A percentile compares a stretch with the other conserved stretches of the same genome.
Conservation (phyloP, 2,113 vertebrate species). For the Pampusana beccarii region DNA sequence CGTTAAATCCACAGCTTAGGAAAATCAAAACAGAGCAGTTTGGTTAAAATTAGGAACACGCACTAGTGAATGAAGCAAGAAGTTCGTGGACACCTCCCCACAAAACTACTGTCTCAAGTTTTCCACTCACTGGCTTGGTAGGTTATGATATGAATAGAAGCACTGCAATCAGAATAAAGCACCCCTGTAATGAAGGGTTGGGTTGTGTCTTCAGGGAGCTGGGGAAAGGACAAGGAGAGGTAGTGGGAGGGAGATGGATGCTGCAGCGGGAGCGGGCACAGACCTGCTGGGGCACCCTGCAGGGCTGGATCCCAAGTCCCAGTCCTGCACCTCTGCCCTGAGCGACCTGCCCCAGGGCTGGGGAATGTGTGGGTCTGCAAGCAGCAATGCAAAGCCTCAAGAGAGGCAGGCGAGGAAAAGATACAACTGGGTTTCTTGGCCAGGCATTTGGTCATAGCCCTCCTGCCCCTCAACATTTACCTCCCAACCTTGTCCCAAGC, state of each 20-base stretch:
- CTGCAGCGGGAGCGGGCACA: background rate
- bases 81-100: background rate
- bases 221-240: background rate
- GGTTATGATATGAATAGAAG: constrained; percentile 15
- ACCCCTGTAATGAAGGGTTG: background rate
- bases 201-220: background rate
- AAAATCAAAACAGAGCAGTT: constrained; percentile 40
- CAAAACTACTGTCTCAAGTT: background rate
- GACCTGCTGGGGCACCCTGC: background rate
- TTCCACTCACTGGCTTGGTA: constrained; percentile 27
- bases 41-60: constrained; percentile 45
- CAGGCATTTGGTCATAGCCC: background rate
- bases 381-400: background rate
- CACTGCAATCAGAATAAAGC: background rate
- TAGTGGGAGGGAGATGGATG: background rate
- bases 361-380: background rate
- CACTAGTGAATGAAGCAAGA: background rate
- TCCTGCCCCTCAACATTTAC: background rate
- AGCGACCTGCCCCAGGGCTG: background rate
- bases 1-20: background rate
- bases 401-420: background rate
- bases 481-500: background rate
- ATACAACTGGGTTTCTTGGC: background rate
- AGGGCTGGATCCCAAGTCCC: background rate
- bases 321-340: background rate